These are phyloP conservation scores for Pachycephala philippinensis DNA, from an alignment of 2,113 vertebrate genomes.

Conservation along the genomic window DNA sequence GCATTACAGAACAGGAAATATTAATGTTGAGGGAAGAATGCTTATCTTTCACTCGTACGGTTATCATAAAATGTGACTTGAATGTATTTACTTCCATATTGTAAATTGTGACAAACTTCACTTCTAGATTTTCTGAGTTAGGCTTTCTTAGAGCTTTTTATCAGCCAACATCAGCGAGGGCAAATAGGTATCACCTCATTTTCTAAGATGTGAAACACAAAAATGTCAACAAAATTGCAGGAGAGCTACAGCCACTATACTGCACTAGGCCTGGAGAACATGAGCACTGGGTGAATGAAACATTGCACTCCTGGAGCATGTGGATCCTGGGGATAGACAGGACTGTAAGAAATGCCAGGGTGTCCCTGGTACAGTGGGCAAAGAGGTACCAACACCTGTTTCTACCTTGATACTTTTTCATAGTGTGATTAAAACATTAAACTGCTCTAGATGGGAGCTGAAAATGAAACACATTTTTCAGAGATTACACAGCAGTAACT, in stretches of 20 bases:
- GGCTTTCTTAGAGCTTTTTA: not conserved
- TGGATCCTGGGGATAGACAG: rapidly evolving
- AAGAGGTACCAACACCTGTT: not conserved
- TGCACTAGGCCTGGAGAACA: not conserved
- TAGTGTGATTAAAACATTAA: not conserved
- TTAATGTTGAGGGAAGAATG: not conserved
- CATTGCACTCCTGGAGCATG: rapidly evolving
- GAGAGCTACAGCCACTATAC: rapidly evolving
- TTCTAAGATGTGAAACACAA: not conserved
- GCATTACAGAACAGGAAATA: not conserved
- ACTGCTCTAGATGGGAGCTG: not conserved
- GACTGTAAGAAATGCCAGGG: not conserved
- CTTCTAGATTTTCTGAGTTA: not conserved
- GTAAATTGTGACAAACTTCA: not conserved
- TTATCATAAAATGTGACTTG: not conserved
- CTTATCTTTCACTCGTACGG: not conserved
- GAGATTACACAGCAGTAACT: not conserved
- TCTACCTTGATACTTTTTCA: not conserved
- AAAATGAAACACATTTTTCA: not conserved
- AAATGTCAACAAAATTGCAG: not conserved
- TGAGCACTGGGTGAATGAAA: not conserved
- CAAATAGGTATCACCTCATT: not conserved
- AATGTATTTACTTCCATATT: not conserved
- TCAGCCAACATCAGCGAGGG: not conserved
- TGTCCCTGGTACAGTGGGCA: not conserved